Evolutionary conservation across 2,113 vertebrate species (phyloP).

Genomic region (Dromaius novaehollandiae): DNA sequence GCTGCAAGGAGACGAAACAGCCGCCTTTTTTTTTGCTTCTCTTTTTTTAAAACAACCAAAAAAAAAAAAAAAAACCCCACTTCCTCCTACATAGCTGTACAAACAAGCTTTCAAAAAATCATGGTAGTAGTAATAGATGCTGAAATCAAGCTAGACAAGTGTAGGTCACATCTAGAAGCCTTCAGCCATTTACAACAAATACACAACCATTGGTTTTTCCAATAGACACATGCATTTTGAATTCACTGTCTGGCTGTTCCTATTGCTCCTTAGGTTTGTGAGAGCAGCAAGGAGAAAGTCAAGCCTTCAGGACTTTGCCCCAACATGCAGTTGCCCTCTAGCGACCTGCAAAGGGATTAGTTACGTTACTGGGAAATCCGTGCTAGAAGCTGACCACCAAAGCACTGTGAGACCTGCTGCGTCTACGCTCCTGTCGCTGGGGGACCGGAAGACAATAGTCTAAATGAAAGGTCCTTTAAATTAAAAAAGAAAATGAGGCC

Average conservation of each 20-base stretch:
- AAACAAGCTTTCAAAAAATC: background rate
- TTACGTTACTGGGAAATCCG: accelerated
- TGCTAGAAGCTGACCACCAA: accelerated
- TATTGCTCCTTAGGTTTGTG: background rate
- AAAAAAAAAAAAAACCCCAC: background rate
- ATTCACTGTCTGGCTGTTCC: background rate
- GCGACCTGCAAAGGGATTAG: background rate
- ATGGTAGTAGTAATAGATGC: accelerated
- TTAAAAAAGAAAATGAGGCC: background rate
- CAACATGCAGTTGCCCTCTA: background rate
- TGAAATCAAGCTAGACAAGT: background rate
- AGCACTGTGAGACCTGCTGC: accelerated
- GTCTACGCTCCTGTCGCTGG: background rate
- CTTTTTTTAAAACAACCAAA: too few species aligned
- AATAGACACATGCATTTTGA: background rate
- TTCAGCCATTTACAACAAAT: background rate
- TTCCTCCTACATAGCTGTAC: background rate
- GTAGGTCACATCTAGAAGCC: background rate
- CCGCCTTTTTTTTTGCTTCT: too few species aligned
- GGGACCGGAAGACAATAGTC: background rate
- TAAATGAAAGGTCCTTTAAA: background rate
- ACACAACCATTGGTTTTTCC: background rate
- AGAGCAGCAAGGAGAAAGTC: background rate
- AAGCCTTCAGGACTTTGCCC: background rate
- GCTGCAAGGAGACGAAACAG: background rate